These are phyloP conservation scores for Karalla daura DNA, from an alignment of 2,797 vertebrate genomes.

Conservation along the genomic window DNA sequence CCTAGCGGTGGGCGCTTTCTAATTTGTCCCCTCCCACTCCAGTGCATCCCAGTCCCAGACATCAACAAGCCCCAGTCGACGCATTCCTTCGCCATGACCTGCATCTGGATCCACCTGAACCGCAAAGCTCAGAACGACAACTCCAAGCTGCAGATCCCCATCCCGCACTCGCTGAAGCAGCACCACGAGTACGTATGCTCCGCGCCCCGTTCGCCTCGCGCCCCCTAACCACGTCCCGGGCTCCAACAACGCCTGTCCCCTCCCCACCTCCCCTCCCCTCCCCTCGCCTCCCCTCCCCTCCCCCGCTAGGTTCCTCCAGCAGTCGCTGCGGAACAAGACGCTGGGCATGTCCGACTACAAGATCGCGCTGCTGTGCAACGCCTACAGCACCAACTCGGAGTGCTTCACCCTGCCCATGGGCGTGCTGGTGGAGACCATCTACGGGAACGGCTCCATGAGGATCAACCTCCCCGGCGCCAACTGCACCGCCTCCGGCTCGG, in stretches of 20 bases:
- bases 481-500: slow-evolving; percentile 94
- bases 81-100: slow-evolving; percentile 99
- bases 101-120: slow-evolving; percentile 99
- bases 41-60: slow-evolving; percentile 99
- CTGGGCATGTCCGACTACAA: slow-evolving; percentile 99
- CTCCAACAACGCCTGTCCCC: too few relatives aligned
- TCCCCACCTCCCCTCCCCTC: accelerated
- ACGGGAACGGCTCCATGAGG: slow-evolving; percentile 93
- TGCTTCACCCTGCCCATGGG: slow-evolving; percentile 99
- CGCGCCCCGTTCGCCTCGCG: accelerated
- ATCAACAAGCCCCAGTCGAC: slow-evolving; percentile 99
- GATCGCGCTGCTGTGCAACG: slow-evolving; percentile 97
- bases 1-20: too few relatives aligned
- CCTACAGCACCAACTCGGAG: slow-evolving; percentile 98
- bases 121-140: slow-evolving; percentile 98
- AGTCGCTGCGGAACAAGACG: slow-evolving; percentile 95
- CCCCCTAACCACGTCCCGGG: not conserved
- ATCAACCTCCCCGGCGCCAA: slow-evolving; percentile 94
- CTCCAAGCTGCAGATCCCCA: slow-evolving; percentile 97
- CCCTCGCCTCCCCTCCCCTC: not conserved
- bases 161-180: slow-evolving; percentile 96
- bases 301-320: slow-evolving; percentile 91
- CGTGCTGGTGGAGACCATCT: slow-evolving; percentile 97
- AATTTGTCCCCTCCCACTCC: not conserved
- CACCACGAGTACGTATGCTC: slow-evolving; percentile 91